Percentiles rank a stretch among this genome's conserved stretches.
Conservation (phyloP, 1,140 invertebrate species). For the Carposina sasakii region DNA sequence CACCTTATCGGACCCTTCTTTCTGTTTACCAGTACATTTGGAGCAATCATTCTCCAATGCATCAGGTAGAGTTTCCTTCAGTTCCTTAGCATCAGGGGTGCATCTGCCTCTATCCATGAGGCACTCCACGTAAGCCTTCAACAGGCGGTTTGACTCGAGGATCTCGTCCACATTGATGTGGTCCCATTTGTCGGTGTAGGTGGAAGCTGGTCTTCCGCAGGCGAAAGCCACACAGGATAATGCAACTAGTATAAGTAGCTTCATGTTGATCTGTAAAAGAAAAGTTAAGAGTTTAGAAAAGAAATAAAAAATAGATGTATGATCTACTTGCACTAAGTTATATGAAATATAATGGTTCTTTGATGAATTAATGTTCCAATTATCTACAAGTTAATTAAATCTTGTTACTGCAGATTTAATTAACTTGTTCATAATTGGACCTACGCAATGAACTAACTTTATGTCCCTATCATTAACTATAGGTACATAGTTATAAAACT, state of each 20-base stretch:
- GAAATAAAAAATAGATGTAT: no score
- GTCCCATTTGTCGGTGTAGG: conserved; percentile 84
- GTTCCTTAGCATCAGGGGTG: conserved; percentile 79
- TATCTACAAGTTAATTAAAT: no score
- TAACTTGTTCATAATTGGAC: no score
- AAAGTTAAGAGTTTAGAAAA: neutral
- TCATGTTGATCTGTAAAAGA: conserved; percentile 52
- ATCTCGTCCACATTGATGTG: conserved; percentile 83
- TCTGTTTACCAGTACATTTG: conserved; percentile 80
- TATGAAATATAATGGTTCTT: no score
- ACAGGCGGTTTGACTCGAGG: conserved; percentile 78
- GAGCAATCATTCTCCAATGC: conserved; percentile 77
- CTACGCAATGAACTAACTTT: no score
- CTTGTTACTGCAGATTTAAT: no score
- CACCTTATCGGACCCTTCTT: conserved; percentile 74
- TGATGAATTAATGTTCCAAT: no score
- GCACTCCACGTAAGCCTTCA: conserved; percentile 82
- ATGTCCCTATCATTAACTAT: no score
- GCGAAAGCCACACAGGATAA: conserved; percentile 47
- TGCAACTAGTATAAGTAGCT: conserved; percentile 34
- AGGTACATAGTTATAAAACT: no score
- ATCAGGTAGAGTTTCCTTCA: conserved; percentile 81
- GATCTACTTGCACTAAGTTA: no score
- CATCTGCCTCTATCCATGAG: conserved; percentile 80
- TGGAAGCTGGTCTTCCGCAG: conserved; percentile 57